phyloP scores from a whole-genome alignment of 2,888 invertebrate genomes.

The Chirona hameri region DNA sequence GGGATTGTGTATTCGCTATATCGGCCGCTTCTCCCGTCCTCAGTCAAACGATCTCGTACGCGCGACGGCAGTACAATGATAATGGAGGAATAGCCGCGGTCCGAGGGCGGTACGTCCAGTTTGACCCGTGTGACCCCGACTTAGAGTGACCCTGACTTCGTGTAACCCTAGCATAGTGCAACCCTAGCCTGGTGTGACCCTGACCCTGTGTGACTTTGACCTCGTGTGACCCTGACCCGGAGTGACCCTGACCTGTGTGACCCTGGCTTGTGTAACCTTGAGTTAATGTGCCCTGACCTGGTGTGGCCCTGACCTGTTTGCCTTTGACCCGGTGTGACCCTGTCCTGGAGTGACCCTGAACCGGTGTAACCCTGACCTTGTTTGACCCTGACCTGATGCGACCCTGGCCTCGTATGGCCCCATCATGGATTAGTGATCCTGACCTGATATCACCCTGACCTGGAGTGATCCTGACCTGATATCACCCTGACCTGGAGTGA shows the following conservation, averaged over 20 bases:
- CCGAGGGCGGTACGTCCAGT: neutral
- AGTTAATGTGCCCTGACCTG: neutral
- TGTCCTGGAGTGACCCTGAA: neutral
- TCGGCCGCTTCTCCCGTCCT: neutral
- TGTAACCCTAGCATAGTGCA: neutral
- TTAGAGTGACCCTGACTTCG: too few species aligned
- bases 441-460: too few species aligned
- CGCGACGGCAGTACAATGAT: neutral
- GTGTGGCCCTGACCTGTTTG: neutral
- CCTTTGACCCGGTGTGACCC: neutral
- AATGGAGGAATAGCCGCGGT: neutral
- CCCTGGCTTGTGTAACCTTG: too few species aligned
- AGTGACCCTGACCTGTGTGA: too few species aligned
- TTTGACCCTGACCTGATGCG: neutral
- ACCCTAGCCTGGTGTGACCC: neutral
- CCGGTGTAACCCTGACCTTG: neutral
- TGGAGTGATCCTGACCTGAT: too few species aligned
- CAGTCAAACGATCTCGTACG: conserved; percentile 12
- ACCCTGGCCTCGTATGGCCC: too few species aligned
- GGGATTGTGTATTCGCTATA: too few species aligned
- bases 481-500: too few species aligned
- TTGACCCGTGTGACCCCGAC: neutral
- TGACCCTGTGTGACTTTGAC: neutral
- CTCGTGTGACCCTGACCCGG: neutral
- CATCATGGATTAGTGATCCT: too few species aligned